Conservation (phyloP, 23 tunicate genomes). For the Oikopleura vanhoeffeni region DNA sequence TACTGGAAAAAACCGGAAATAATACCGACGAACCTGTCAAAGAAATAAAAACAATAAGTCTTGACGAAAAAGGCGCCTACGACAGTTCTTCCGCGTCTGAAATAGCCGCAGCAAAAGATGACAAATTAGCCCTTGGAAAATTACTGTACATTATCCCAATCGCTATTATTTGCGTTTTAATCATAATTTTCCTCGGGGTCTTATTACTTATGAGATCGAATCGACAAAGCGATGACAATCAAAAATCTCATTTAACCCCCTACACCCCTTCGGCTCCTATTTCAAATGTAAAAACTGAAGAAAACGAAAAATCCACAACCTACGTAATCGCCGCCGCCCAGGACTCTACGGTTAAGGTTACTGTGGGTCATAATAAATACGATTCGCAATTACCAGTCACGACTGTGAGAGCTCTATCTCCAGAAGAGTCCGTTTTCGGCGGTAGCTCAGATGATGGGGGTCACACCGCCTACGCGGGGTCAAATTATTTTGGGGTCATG, state of each 20-base stretch:
- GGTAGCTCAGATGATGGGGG: background rate
- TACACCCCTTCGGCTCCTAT: background rate
- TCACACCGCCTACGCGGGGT: background rate
- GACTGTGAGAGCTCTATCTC: background rate
- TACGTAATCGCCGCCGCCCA: background rate
- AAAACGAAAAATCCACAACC: background rate
- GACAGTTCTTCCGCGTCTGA: background rate
- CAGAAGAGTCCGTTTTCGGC: background rate
- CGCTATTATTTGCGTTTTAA: background rate
- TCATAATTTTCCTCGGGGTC: background rate
- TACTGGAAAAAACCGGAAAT: background rate
- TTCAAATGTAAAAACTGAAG: background rate
- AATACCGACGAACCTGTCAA: background rate
- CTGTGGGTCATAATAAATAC: background rate
- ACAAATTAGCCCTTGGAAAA: background rate
- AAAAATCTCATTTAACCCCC: background rate
- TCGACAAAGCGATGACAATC: background rate
- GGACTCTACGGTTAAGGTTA: constrained; percentile 10
- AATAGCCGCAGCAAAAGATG: background rate
- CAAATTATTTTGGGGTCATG: background rate
- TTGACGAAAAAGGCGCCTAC: background rate
- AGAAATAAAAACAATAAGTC: background rate
- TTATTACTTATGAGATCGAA: background rate
- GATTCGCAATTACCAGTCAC: background rate
- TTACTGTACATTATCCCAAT: background rate